Conservation (phyloP, 2,888 invertebrate genomes). For the Mallateleia sp. region DNA sequence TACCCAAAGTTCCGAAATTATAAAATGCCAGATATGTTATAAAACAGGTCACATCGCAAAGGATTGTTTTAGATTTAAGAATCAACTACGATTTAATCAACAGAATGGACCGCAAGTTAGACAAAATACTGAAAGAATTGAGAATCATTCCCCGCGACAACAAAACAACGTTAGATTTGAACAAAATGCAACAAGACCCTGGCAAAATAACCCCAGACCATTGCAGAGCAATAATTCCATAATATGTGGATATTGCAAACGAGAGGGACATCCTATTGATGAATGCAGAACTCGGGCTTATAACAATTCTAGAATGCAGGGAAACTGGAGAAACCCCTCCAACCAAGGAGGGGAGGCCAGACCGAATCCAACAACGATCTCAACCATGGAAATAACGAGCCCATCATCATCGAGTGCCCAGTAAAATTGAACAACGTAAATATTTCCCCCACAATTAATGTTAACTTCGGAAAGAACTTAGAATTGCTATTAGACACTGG, state of each 20-base stretch:
- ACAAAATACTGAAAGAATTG: no score
- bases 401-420: neutral
- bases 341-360: neutral
- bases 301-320: neutral
- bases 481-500: neutral
- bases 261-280: neutral
- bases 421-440: neutral
- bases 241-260: neutral
- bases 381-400: neutral
- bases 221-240: neutral
- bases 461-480: neutral
- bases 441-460: neutral
- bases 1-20: neutral
- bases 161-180: no score
- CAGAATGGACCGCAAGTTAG: no score
- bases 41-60: neutral
- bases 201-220: neutral
- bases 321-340: constrained; percentile 4
- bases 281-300: neutral
- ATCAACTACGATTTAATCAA: neutral
- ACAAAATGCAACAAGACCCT: no score
- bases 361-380: neutral
- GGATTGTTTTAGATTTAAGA: neutral
- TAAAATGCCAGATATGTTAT: neutral
- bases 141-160: no score